Base-by-base conservation (phyloP, 2,888 invertebrate genomes). In the Phortica magna region DNA sequence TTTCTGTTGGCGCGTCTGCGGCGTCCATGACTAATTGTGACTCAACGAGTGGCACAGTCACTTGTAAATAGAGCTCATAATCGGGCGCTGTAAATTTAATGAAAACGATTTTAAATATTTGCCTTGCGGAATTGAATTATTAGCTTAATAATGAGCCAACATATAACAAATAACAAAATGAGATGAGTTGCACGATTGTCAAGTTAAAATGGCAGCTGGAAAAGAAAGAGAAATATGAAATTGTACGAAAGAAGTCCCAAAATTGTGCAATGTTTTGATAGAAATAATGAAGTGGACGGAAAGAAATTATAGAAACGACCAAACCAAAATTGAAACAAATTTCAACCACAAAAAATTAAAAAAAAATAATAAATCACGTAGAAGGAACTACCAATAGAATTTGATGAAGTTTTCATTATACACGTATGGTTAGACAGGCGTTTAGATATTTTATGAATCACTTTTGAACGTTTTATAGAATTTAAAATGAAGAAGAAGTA, bases 1-100 rank as follows among this genome's bases (percentile, higher is more conserved):
- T 75, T 65, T 85, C 85, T 22, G 80, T 83, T 14, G 76, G 77
- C 53, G 7, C 31, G 31, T 31, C 61, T 22, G 39, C 76, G 9
- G 53, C 48, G 19, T 73, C 74, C 39, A 79, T 76, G 22, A 71
- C 76, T 19, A 78, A 53, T 48, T 77, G 83, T 7, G 87, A 77
- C 10, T 85, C 83, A 0, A 91, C 86, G n/a, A 91, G 79, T 2
- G 91, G 91, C 7, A 89, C 78, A 48, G 88, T 82, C 12, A 90
- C 83, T 79, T 90, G 91, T 39, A 91, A 79, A 57, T 88, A 86
- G 59, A 84, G 81, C 75, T 89, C 91, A 79, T 85, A 90, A 48
- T 89, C 85, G 9, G 89, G 83, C 31, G 78, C 90, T 90, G 76
- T 6, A 80, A 80, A 64, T 22, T 59, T 39, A 57, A 42, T 64